These are phyloP conservation scores for Pocillopora damicornis DNA, from an alignment of 64 coral and sea anemone genomes.

Conservation along the genomic window DNA sequence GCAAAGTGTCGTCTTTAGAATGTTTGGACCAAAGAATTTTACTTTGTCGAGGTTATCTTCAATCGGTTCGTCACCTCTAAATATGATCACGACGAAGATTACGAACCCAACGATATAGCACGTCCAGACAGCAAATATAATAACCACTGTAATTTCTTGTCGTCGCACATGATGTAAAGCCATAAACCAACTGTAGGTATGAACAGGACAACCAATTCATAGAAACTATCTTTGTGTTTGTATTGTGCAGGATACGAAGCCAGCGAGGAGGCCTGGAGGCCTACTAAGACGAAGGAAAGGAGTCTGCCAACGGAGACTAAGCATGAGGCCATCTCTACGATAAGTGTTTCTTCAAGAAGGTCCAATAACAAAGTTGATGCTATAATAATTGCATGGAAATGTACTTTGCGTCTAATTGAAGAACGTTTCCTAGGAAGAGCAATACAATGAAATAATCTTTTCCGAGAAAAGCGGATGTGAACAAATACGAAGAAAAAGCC, in stretches of 20 bases:
- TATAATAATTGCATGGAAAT: too few species aligned
- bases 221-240: background rate
- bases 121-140: conserved; percentile 30
- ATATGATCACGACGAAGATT: background rate
- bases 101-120: background rate
- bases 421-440: too few species aligned
- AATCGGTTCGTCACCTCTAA: background rate
- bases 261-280: background rate
- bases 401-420: too few species aligned
- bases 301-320: background rate
- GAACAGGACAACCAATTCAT: background rate
- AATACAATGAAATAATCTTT: too few species aligned
- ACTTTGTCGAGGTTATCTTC: conserved; percentile 41
- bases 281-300: background rate
- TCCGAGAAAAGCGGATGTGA: too few species aligned
- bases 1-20: conserved; percentile 40
- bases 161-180: background rate
- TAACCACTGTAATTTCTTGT: background rate
- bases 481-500: too few species aligned
- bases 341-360: too few species aligned
- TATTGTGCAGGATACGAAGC: conserved; percentile 17
- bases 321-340: too few species aligned
- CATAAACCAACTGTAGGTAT: background rate
- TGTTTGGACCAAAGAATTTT: conserved; percentile 51
- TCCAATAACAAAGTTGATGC: too few species aligned